Evolutionary conservation across 1,140 invertebrate species (phyloP).

Genomic region (Drosophila seguyi): DNA sequence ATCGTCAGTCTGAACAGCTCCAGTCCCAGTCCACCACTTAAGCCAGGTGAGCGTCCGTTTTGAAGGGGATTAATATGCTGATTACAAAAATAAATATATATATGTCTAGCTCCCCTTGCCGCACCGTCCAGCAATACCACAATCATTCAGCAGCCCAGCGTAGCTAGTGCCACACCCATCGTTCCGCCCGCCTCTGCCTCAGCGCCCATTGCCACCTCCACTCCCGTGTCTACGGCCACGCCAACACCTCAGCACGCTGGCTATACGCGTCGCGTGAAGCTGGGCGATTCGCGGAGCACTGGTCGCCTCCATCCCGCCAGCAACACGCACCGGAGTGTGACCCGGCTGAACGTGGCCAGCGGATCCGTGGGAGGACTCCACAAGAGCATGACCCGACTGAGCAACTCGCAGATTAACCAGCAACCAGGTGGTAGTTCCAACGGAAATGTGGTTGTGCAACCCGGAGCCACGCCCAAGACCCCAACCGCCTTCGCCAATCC

Average conservation of each 20-base stretch:
- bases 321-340: constrained; percentile 90
- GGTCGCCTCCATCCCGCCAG: constrained; percentile 88
- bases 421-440: constrained; percentile 77
- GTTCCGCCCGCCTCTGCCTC: constrained; percentile 11
- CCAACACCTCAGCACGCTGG: constrained; percentile 84
- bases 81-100: neutral
- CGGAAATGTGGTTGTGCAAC: constrained; percentile 75
- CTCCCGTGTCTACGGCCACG: constrained; percentile 37
- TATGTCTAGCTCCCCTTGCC: constrained; percentile 17
- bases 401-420: constrained; percentile 89
- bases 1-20: constrained; percentile 89
- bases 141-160: constrained; percentile 25
- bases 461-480: constrained; percentile 72
- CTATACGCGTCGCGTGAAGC: constrained; percentile 88
- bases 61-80: no score
- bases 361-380: constrained; percentile 91
- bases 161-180: constrained; percentile 30
- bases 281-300: constrained; percentile 90
- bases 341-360: constrained; percentile 89
- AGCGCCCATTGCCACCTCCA: constrained; percentile 49
- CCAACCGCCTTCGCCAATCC: constrained; percentile 59
- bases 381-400: constrained; percentile 92
- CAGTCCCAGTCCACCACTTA: constrained; percentile 44
- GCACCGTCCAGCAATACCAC: constrained; percentile 40
- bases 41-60: constrained; percentile 35